These are phyloP conservation scores for Hyppa rectilinea DNA, from an alignment of 2,888 invertebrate genomes.

Conservation along the genomic window DNA sequence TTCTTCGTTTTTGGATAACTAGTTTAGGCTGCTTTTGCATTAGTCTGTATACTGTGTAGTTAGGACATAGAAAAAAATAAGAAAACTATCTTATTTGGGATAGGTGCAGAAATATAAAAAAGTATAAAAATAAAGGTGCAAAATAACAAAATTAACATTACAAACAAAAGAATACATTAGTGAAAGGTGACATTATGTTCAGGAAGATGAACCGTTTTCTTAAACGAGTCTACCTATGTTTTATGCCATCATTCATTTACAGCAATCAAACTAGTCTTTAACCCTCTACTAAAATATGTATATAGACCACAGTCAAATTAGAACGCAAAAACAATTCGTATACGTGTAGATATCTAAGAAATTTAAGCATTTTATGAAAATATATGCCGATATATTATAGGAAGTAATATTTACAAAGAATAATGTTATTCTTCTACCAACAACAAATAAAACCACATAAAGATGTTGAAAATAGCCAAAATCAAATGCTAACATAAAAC, in stretches of 20 bases:
- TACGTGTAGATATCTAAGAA: too few species aligned
- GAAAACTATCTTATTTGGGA: too few species aligned
- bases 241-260: not conserved
- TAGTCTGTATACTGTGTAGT: not conserved
- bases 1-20: conserved; percentile 17
- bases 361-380: too few species aligned
- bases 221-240: too few species aligned
- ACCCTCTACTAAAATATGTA: not conserved
- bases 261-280: not conserved
- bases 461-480: not conserved
- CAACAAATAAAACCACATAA: not conserved
- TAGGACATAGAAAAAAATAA: too few species aligned
- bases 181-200: not conserved
- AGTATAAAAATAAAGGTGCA: too few species aligned
- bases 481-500: conserved; percentile 9
- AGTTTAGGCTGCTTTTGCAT: not conserved
- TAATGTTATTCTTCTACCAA: not conserved
- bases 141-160: too few species aligned
- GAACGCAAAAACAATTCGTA: too few species aligned
- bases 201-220: not conserved
- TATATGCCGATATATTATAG: not conserved
- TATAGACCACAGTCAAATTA: not conserved
- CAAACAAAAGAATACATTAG: too few species aligned
- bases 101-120: too few species aligned
- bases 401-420: not conserved